A percentile compares a stretch with the other conserved stretches of the same genome.
These are phyloP conservation scores for Oithona nana DNA, from an alignment of 2,888 invertebrate genomes.

Conservation along the genomic window DNA sequence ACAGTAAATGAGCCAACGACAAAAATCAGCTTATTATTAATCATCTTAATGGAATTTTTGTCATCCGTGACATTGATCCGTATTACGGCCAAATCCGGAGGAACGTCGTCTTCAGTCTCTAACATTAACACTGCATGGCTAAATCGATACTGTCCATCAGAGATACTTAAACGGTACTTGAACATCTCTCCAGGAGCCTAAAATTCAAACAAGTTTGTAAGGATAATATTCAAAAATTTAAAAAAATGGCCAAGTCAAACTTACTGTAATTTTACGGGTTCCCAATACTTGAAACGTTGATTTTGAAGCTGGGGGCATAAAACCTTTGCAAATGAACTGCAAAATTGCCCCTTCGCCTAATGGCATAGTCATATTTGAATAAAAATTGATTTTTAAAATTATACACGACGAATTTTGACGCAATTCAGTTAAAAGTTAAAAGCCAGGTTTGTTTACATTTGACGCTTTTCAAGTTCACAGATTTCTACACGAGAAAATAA, in stretches of 20 bases:
- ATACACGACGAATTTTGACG: no score
- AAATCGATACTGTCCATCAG: conserved; percentile 5
- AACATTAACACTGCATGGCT: background rate
- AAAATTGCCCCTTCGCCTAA: background rate
- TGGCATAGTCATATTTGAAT: background rate
- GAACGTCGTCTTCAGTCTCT: background rate
- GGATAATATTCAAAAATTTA: no score
- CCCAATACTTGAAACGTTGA: background rate
- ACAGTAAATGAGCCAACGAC: background rate
- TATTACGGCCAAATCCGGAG: background rate
- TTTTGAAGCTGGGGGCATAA: background rate
- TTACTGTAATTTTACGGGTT: background rate
- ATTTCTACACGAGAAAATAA: no score
- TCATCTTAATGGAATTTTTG: background rate
- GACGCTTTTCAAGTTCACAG: no score
- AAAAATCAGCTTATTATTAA: background rate
- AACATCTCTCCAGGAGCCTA: background rate
- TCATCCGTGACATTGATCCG: background rate
- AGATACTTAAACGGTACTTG: conserved; percentile 1
- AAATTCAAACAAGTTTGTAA: no score
- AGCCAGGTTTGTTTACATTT: no score
- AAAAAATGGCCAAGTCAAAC: no score
- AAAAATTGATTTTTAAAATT: background rate
- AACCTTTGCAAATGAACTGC: background rate
- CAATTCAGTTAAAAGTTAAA: no score